phyloP scores from a whole-genome alignment of 2,113 vertebrate genomes.

The Zosterops hypoxanthus region DNA sequence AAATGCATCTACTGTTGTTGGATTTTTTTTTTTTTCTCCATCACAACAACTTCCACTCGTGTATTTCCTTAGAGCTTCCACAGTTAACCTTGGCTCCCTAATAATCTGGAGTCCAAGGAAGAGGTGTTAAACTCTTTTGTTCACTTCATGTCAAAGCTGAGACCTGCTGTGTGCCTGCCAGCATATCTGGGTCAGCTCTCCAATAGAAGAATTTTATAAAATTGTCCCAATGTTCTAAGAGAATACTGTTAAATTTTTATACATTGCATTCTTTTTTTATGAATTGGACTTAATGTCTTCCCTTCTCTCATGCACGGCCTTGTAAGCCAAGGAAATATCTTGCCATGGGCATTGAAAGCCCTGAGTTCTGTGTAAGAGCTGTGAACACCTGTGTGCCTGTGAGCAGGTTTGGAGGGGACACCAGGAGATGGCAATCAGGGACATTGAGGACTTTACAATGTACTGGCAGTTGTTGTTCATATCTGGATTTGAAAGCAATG shows the following conservation, averaged over 20 bases:
- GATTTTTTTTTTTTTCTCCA: neutral
- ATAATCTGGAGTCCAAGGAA: neutral
- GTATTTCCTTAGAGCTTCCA: neutral
- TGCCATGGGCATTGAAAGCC: neutral
- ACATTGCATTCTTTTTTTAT: neutral
- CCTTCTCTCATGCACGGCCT: neutral
- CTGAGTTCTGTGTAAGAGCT: neutral
- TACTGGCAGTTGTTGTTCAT: neutral
- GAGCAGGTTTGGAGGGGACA: neutral
- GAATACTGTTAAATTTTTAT: neutral
- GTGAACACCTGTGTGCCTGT: neutral
- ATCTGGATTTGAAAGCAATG: neutral
- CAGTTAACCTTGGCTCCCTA: neutral
- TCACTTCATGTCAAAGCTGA: neutral
- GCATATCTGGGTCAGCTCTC: neutral
- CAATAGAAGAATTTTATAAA: neutral
- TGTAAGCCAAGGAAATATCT: neutral
- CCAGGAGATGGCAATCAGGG: neutral
- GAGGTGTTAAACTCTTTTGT: neutral
- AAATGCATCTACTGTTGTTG: neutral
- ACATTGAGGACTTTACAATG: neutral
- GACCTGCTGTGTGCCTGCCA: neutral
- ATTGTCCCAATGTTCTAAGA: neutral
- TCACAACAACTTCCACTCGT: neutral
- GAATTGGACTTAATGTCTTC: neutral